Conservation (phyloP, 2,113 vertebrate species). For the Lynx canadensis region DNA sequence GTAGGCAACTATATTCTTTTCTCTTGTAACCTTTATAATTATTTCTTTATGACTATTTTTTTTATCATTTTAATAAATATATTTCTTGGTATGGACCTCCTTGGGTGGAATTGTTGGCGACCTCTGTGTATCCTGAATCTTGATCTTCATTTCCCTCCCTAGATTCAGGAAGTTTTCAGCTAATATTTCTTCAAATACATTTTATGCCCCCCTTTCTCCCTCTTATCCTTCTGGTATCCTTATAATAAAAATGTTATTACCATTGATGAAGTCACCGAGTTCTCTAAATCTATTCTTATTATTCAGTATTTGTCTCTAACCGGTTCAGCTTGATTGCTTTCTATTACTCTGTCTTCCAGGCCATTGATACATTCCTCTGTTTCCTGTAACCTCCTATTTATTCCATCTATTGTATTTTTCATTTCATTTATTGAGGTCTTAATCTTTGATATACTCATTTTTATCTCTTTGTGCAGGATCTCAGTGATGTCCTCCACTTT, state of each 20-base stretch:
- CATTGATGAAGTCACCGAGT: background rate
- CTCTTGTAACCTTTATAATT: background rate
- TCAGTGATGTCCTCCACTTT: background rate
- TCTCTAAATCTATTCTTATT: background rate
- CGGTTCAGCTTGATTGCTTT: background rate
- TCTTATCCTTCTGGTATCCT: background rate
- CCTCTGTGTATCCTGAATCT: background rate
- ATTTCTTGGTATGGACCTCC: background rate
- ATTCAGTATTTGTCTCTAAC: background rate
- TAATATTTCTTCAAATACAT: background rate
- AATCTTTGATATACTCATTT: background rate
- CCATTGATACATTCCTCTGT: background rate
- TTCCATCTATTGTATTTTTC: background rate
- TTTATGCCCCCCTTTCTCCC: background rate
- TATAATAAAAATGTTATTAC: background rate
- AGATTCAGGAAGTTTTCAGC: background rate
- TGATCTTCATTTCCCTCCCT: background rate
- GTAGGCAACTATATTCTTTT: background rate
- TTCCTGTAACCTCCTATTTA: background rate
- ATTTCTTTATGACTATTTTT: background rate
- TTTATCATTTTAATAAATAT: background rate
- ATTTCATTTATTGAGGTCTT: background rate
- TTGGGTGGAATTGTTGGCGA: background rate
- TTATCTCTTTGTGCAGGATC: background rate
- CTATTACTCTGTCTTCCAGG: background rate